These are phyloP conservation scores for Pelobates fuscus DNA, from an alignment of 2,113 vertebrate species.

Conservation along the genomic window DNA sequence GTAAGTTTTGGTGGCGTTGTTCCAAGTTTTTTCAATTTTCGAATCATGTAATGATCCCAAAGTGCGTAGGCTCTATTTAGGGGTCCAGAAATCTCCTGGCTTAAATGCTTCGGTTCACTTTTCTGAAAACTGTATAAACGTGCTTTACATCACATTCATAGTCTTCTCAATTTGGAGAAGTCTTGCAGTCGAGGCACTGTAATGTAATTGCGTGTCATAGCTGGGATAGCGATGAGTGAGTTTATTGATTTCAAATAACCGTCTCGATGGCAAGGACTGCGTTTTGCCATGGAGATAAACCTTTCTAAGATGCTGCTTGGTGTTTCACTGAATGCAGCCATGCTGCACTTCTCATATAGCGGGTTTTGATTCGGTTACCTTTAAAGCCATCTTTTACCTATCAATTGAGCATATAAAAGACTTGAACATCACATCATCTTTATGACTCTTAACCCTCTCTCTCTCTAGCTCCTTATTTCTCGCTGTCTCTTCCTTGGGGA, in stretches of 20 bases:
- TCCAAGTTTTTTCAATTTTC: no score
- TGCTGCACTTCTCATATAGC: background rate
- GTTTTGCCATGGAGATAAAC: slow-evolving; percentile 13
- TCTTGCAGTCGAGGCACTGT: slow-evolving; percentile 3
- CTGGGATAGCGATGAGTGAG: slow-evolving; percentile 26
- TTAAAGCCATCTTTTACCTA: background rate
- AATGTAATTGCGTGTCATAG: slow-evolving; percentile 29
- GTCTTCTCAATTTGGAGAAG: background rate
- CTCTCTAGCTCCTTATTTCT: no score
- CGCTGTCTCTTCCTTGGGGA: no score
- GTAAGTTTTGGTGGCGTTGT: no score
- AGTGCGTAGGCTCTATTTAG: no score
- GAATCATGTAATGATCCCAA: no score
- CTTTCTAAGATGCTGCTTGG: slow-evolving; percentile 4
- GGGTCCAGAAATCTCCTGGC: no score
- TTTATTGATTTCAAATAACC: slow-evolving; percentile 37
- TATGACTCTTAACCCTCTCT: no score
- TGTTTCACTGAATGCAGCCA: background rate
- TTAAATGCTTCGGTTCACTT: no score
- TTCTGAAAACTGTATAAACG: background rate
- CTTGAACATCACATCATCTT: no score
- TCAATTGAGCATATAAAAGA: background rate
- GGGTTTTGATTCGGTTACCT: no score
- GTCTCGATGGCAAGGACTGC: background rate
- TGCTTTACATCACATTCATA: slow-evolving; percentile 11